Conservation (phyloP, 2,113 vertebrate species). For the Actenoides lindsayi region DNA sequence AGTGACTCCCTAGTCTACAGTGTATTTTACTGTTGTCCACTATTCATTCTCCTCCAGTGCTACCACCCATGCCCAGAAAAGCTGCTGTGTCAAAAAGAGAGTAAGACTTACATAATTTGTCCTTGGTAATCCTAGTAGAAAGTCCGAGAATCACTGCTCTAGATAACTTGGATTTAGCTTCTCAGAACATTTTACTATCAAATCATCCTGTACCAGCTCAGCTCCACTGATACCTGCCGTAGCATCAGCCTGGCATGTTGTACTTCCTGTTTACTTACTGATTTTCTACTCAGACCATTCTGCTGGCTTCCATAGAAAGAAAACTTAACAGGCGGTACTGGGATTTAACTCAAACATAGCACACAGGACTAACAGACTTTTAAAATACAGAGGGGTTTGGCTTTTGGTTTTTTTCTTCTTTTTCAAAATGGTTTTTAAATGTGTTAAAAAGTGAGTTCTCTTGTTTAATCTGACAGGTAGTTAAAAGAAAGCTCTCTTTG, state of each 20-base stretch:
- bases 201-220: background rate
- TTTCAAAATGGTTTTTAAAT: background rate
- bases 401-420: background rate
- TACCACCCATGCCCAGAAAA: background rate
- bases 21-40: too few species aligned
- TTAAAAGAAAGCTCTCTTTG: background rate
- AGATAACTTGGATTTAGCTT: background rate
- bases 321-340: background rate
- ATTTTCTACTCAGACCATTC: background rate
- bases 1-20: background rate
- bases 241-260: background rate
- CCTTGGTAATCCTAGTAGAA: background rate
- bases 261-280: background rate
- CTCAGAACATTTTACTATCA: background rate
- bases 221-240: background rate
- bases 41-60: background rate
- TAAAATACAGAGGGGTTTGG: background rate
- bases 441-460: background rate
- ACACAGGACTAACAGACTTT: accelerated
- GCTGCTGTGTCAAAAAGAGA: background rate
- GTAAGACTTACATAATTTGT: background rate
- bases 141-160: background rate
- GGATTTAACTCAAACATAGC: background rate
- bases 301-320: background rate
- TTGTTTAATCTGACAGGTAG: background rate